phyloP scores from a whole-genome alignment of 2,888 invertebrate species.

The Andricus quercusramuli region DNA sequence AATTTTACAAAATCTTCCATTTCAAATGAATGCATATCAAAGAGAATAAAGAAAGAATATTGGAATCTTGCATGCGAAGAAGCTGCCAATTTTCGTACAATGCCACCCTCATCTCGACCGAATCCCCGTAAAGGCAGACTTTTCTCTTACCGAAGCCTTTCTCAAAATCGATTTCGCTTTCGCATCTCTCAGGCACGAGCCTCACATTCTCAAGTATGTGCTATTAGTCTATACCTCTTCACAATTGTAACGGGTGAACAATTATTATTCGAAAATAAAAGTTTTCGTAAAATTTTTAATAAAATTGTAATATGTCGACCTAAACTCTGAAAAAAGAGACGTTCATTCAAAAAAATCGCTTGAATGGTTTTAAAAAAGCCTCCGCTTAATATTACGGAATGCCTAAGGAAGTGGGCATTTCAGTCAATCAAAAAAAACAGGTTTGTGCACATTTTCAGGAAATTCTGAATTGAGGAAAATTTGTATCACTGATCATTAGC shows the following conservation, averaged over 20 bases:
- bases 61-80: not conserved
- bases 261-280: not conserved
- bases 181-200: slow-evolving; percentile 39
- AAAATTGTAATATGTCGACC: too few species aligned
- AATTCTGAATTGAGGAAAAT: too few species aligned
- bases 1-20: not conserved
- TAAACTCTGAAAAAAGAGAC: too few species aligned
- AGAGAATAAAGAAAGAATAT: not conserved
- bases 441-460: too few species aligned
- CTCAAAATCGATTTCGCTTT: slow-evolving; percentile 36
- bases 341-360: too few species aligned
- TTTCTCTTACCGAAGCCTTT: slow-evolving; percentile 34
- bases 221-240: not conserved
- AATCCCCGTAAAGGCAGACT: slow-evolving; percentile 35
- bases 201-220: slow-evolving; percentile 23
- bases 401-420: too few species aligned
- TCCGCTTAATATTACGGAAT: too few species aligned
- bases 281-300: not conserved
- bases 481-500: too few species aligned
- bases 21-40: not conserved
- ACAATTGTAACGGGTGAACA: not conserved
- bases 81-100: slow-evolving; percentile 28
- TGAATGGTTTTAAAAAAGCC: too few species aligned
- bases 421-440: too few species aligned
- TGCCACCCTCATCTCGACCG: slow-evolving; percentile 22